phyloP scores from a whole-genome alignment of 2,888 invertebrate species.

The Sesamia inferens region DNA sequence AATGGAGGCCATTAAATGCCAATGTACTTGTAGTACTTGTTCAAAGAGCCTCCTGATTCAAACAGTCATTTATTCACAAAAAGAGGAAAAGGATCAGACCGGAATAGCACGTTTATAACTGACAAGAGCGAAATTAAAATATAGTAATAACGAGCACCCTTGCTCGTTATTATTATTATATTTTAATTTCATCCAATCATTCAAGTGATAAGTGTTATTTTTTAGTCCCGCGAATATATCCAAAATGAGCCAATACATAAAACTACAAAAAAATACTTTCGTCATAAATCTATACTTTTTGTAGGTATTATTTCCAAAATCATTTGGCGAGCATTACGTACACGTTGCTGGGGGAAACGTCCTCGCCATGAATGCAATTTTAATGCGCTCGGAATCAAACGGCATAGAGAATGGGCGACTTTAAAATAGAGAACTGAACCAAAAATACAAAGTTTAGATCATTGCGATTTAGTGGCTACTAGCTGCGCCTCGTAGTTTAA shows the following conservation, averaged over 20 bases:
- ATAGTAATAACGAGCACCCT: too few relatives aligned
- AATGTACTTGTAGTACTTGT: not conserved
- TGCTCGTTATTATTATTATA: too few relatives aligned
- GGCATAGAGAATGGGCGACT: constrained; percentile 48
- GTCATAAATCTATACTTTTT: not conserved
- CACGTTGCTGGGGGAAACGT: constrained; percentile 9
- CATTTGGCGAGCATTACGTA: constrained; percentile 8
- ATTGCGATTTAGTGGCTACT: too few relatives aligned
- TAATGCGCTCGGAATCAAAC: constrained; percentile 46
- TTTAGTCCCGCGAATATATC: not conserved
- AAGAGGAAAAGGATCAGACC: too few relatives aligned
- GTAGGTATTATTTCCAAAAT: constrained; percentile 12
- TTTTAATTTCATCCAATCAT: too few relatives aligned
- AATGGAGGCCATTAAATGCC: not conserved
- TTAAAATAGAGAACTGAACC: constrained; percentile 35
- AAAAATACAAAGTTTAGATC: constrained; percentile 9
- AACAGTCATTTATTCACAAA: not conserved
- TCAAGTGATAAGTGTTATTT: not conserved
- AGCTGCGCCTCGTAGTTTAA: too few relatives aligned
- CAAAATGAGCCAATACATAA: not conserved
- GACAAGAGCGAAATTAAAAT: too few relatives aligned
- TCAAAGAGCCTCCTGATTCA: not conserved
- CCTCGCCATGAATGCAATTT: constrained; percentile 36
- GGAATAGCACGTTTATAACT: too few relatives aligned
- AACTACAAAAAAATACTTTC: not conserved